Base-by-base conservation (phyloP, 2,888 invertebrate species). In the Eupithecia insigniata region DNA sequence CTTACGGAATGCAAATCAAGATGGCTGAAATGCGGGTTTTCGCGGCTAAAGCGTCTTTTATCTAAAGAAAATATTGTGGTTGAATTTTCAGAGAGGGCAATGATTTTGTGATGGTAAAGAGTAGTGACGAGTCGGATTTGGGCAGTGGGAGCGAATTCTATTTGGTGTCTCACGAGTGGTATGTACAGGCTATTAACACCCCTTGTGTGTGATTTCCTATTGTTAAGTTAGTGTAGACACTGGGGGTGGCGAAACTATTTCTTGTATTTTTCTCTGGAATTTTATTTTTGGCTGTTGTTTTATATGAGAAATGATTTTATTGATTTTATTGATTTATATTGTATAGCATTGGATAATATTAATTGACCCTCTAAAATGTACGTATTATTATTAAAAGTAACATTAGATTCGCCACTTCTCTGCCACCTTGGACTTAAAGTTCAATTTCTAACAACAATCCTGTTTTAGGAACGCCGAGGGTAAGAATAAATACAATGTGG, bases 71-170 rank as follows among this genome's bases (percentile, higher is more conserved):
- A 64, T 64, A 39, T 64, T 79, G 72, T 82, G 83, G 79, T 89
- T 89, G 79, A 87, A 83, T 88, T 93, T 93, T 92, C 93, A 93
- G 93, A 92, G 84, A 85, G 81, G 85, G 82, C 88, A 91, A 88
- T 83, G 85, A 89, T 82, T 92, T 90, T 90, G 84, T 88, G 78
- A 88, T 86, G 83, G 92, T 92, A 79, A 89, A 90, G 82, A 89
- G 87, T 90, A 92, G 90, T 88, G 92, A 93, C 78, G 92, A 90
- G 74, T 89, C 89, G 46, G 84, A 88, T 82, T 83, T 87, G 76
- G 87, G 87, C 82, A 89, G 88, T 83, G 88, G 89, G 58, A 85
- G 85, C 80, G 90, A 92, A 78, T 92, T 89, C 86, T 91, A 89
- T 88, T 88, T 93, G 81, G 85, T 92, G 81, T 85, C 85, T 75